These are phyloP conservation scores for Drosophila peninsularis DNA, from an alignment of 2,888 invertebrate genomes.

Conservation along the genomic window DNA sequence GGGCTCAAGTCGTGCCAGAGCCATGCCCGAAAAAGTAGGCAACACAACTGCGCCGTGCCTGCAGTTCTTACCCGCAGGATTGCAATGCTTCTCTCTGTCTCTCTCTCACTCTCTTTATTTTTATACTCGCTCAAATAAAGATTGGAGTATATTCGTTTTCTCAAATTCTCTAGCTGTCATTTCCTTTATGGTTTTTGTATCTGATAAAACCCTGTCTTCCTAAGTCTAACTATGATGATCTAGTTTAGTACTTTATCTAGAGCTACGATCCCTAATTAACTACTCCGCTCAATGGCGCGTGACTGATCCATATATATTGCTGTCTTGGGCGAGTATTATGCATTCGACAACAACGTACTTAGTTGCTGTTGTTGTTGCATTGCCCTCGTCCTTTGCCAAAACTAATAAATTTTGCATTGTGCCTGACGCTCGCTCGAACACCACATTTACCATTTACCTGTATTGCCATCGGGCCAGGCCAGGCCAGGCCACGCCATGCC, in stretches of 20 bases:
- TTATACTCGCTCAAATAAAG: background rate
- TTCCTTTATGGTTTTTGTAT: too few species aligned
- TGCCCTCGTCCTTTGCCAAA: slow-evolving; percentile 53
- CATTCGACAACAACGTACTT: background rate
- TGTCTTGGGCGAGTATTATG: background rate
- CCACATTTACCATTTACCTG: slow-evolving; percentile 60
- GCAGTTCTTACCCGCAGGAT: slow-evolving; percentile 43
- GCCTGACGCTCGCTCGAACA: slow-evolving; percentile 52
- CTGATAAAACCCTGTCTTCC: background rate
- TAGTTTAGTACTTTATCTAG: background rate
- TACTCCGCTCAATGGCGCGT: background rate
- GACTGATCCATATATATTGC: background rate
- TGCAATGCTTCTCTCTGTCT: background rate
- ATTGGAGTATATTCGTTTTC: background rate
- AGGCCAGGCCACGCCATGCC: slow-evolving; percentile 23
- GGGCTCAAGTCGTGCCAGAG: slow-evolving; percentile 49
- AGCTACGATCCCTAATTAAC: background rate
- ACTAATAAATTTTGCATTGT: slow-evolving; percentile 77
- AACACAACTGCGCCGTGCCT: slow-evolving; percentile 56
- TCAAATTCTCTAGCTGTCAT: background rate
- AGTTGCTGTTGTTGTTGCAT: slow-evolving; percentile 20
- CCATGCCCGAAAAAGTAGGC: slow-evolving; percentile 30
- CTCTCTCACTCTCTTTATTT: background rate
- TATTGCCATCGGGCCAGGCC: slow-evolving; percentile 38
- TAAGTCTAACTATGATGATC: background rate